Evolutionary conservation across 2,888 invertebrate genomes (phyloP).

Genomic region (Lasiommata megera): DNA sequence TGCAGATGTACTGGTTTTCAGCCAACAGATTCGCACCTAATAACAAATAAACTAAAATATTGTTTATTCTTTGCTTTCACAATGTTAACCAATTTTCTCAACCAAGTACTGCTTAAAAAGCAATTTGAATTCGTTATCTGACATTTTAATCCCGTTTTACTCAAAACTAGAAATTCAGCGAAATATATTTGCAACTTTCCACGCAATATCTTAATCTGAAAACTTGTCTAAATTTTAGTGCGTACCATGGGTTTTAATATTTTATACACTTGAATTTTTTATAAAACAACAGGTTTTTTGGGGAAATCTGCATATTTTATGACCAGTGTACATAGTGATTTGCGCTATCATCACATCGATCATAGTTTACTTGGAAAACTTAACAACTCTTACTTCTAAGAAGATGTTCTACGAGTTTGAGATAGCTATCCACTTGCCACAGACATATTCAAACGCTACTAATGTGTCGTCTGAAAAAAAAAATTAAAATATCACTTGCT

Average conservation of each 20-base stretch:
- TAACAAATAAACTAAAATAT: too few relatives aligned
- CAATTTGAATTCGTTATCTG: too few relatives aligned
- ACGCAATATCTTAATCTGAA: not conserved
- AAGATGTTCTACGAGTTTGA: not conserved
- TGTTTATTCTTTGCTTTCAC: too few relatives aligned
- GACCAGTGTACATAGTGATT: not conserved
- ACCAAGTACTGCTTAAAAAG: not conserved
- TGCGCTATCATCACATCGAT: not conserved
- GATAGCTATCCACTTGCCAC: not conserved
- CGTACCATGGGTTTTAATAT: not conserved
- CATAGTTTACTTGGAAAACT: not conserved
- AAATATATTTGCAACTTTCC: not conserved
- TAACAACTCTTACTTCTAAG: not conserved
- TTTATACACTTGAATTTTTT: not conserved
- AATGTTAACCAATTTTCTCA: too few relatives aligned
- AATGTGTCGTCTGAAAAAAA: too few relatives aligned
- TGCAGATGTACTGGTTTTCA: too few relatives aligned
- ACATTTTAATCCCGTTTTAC: not conserved
- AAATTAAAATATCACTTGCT: too few relatives aligned
- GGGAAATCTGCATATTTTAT: not conserved
- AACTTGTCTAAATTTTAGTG: constrained; percentile 5
- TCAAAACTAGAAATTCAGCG: not conserved
- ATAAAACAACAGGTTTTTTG: not conserved
- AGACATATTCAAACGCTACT: too few relatives aligned
- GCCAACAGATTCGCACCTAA: too few relatives aligned